Evolutionary conservation across 2,113 vertebrate species (phyloP), one percentile per base, ranked within the genome.

Genomic region (zebrafish (Danio rerio)): DNA sequence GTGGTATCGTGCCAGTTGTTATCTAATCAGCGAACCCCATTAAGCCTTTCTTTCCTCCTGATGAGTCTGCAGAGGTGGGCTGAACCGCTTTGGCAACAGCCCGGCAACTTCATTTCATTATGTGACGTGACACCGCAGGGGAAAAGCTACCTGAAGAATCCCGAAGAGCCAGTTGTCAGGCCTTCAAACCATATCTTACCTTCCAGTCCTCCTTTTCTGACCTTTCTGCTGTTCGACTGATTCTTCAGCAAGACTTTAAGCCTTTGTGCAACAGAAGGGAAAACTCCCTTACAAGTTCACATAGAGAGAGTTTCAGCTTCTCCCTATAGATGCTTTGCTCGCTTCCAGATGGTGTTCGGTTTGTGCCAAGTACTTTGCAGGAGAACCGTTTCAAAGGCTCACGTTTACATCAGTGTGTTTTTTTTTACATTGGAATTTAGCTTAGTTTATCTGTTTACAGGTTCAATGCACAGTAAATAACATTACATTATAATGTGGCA

Each of bases 21-120:
- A 66, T 72, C 16, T 80, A 55, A 77, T 53, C 6, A 68, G 42
- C 16, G 55, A 18, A 61, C 58, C 73, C 58, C 13, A 72, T 84
- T 62, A 53, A 78, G 84, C 68, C 76, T 80, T 72, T 78, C 72
- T n/a, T 74, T 78, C 80, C 20, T 80, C 75, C 50, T 82, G 56
- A 84, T 89, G 65, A 70, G 59, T 82, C 87, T 81, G 81, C 52
- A 81, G 63, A 83, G 63, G 42, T 56, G 10, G 65, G 45, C 71
- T 74, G 21, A 21, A 61, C 0, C 63, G 52, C 9, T 9, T 75
- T 16, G 21, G 18, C 50, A 18, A 70, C 49, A 47, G 68, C 40
- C 63, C 69, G 65, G 80, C 59, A 75, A 75, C 6, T 84, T 31
- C 13, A 87, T 81, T 86, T 86, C 61, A 88, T 90, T 79, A 88